Evolutionary conservation across 2,888 invertebrate species (phyloP).

Genomic region (Cantharis rufa): DNA sequence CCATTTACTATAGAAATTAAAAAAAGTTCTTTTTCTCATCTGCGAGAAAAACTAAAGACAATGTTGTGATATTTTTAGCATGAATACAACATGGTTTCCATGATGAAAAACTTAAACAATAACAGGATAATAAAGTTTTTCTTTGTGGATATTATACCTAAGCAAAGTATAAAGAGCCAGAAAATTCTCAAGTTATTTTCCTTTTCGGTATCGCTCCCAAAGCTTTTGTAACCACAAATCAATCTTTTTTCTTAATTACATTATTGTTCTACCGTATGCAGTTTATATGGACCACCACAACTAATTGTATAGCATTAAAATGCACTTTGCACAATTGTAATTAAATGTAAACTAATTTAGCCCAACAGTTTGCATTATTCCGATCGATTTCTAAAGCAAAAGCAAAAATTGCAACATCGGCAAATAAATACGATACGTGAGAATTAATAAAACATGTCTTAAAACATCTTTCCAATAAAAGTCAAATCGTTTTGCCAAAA

Average conservation of each 20-base stretch:
- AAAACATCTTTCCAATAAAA: background rate
- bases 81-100: background rate
- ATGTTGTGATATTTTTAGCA: background rate
- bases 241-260: background rate
- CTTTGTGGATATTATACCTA: background rate
- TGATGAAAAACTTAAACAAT: background rate
- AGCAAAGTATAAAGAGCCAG: background rate
- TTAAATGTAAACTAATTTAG: background rate
- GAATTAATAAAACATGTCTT: background rate
- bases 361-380: background rate
- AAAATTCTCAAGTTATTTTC: background rate
- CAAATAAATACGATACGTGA: background rate
- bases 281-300: background rate
- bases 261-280: background rate
- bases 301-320: background rate
- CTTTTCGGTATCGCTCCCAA: background rate
- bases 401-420: background rate
- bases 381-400: background rate
- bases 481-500: background rate
- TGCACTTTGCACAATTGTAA: background rate
- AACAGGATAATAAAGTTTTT: background rate
- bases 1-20: too few species aligned
- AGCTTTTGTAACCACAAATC: background rate
- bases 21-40: too few species aligned
- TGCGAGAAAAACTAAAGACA: background rate